Evolutionary conservation across 2,113 vertebrate species (phyloP).

Genomic region (Chauna torquata): DNA sequence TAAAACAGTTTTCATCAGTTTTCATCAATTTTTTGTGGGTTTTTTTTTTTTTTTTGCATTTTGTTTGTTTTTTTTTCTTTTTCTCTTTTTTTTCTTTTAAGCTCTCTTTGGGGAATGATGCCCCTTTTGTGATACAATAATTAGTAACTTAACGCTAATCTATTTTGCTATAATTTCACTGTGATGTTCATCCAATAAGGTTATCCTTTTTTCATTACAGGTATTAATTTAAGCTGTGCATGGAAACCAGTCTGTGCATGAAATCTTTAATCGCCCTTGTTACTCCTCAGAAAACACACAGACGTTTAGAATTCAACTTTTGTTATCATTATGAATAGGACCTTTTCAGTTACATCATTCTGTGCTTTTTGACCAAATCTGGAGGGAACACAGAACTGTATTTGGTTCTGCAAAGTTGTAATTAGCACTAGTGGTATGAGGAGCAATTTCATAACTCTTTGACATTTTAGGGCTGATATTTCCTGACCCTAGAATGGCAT

Average conservation of each 20-base stretch:
- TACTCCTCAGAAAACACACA: neutral
- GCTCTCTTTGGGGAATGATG: neutral
- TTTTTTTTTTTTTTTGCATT: neutral
- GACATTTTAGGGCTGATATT: neutral
- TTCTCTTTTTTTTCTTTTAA: neutral
- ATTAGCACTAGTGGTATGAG: neutral
- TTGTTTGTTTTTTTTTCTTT: neutral
- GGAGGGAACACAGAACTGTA: neutral
- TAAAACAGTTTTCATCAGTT: neutral
- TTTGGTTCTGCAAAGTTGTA: neutral
- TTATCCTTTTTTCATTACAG: neutral
- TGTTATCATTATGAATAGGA: neutral
- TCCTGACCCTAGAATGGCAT: neutral
- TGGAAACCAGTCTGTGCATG: neutral
- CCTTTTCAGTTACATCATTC: neutral
- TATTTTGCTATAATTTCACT: slow-evolving; percentile 11
- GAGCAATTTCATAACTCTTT: neutral
- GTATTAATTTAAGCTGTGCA: neutral
- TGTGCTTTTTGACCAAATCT: neutral
- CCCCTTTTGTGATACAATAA: neutral
- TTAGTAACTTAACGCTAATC: neutral
- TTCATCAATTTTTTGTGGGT: no score
- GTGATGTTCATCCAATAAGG: neutral
- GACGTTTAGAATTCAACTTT: neutral
- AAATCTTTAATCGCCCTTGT: neutral